Percentiles rank a stretch among this genome's conserved stretches.
phyloP scores from a whole-genome alignment of 2,113 vertebrate species.

The Pachyramphus minor region DNA sequence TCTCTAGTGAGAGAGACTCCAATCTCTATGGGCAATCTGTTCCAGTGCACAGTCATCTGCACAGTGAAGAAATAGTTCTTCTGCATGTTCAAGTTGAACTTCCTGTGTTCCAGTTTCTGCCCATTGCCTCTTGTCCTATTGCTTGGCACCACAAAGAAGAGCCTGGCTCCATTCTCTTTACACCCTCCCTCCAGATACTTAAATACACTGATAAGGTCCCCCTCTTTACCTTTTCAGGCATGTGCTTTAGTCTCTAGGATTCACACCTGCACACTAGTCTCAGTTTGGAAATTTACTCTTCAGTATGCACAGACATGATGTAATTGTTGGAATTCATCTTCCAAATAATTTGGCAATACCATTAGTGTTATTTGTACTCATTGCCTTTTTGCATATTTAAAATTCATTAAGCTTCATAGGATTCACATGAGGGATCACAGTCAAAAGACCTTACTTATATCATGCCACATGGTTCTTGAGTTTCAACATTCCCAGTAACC shows the following conservation, averaged over 20 bases:
- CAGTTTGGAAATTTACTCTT: neutral
- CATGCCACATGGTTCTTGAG: neutral
- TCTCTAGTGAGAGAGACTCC: neutral
- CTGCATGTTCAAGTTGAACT: neutral
- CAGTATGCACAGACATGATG: neutral
- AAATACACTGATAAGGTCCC: accelerated
- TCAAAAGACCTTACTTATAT: neutral
- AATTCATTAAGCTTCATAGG: neutral
- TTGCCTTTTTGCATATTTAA: neutral
- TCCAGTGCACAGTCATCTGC: too few relatives aligned
- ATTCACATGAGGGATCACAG: neutral
- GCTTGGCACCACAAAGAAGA: neutral
- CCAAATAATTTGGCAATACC: neutral
- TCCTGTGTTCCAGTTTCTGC: neutral
- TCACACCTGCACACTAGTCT: neutral
- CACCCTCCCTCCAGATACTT: neutral
- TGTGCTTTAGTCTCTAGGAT: neutral
- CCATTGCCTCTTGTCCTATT: neutral
- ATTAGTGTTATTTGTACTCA: neutral
- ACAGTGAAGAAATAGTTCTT: neutral
- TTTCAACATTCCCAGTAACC: neutral
- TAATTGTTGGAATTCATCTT: neutral
- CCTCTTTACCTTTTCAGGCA: neutral
- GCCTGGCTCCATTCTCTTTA: neutral
- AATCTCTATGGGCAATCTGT: neutral